Evolutionary conservation across 2,113 vertebrate genomes (phyloP), one percentile per base, ranked within the genome.

Genomic region (Strix uralensis): DNA sequence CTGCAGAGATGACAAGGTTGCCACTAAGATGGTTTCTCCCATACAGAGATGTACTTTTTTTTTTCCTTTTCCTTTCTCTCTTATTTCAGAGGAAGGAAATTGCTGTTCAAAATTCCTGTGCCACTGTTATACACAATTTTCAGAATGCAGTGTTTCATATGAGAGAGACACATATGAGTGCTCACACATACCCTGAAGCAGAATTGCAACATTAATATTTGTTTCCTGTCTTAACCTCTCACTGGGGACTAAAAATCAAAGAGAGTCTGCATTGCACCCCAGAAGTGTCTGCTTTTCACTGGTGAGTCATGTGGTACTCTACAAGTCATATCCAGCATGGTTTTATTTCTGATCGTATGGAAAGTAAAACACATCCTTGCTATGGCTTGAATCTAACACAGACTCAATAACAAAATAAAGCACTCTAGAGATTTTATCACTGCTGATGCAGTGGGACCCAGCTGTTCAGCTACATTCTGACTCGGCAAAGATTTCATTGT

Each of bases 401-500:
- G 88, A 20, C n/a, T 86, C 69, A 29, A 2, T 55, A 78, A 83
- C 46, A 81, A 82, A 77, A 40, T 74, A 87, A 81, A 92, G 67
- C 86, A 63, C 92, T 83, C 79, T 0, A 34, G 88, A 94, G 92
- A 87, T 87, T 92, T 89, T 38, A 69, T 84, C 80, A 18, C 77
- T 81, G 72, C 82, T 81, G 72, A n/a, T 66, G 94, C 77, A 79
- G 81, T 15, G 49, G 83, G 91, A 67, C 91, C 86, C 97, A 96
- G 95, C 91, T 93, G 91, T 88, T 92, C 81, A 94, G 88, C 49
- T 78, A 16, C 72, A 15, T 86, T 97, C 95, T 92, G 52, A 92
- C 65, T 84, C 6, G 6, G 77, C 91, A 88, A 80, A 81, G 86
- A 49, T 79, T 86, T 96, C 36, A 84, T 89, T 97, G 83, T 83